Conservation (phyloP, 2,113 vertebrate species). For the Struthio camelus region DNA sequence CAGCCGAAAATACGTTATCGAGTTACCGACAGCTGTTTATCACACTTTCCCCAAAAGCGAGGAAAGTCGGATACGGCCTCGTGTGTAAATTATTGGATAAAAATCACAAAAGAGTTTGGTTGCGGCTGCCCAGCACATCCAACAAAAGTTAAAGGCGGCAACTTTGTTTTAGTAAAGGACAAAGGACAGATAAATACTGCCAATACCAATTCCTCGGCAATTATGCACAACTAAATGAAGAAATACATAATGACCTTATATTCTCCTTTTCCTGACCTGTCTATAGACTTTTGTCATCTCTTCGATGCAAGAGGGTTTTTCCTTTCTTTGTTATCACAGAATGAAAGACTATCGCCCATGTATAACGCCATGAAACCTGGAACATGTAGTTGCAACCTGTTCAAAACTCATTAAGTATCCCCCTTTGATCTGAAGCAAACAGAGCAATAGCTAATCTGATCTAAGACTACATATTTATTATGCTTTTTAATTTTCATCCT, state of each 20-base stretch:
- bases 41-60: background rate
- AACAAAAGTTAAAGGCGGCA: background rate
- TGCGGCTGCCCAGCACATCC: fast-evolving
- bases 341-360: background rate
- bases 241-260: background rate
- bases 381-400: background rate
- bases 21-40: background rate
- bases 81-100: background rate
- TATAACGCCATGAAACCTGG: background rate
- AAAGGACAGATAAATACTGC: background rate
- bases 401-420: background rate
- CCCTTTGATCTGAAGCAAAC: background rate
- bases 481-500: slow-evolving; percentile 57
- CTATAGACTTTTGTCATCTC: background rate
- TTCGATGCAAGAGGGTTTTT: background rate
- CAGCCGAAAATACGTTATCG: background rate
- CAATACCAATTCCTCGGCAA: background rate
- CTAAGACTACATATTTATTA: slow-evolving; percentile 8
- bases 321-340: background rate
- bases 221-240: background rate
- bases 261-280: background rate
- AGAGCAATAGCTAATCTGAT: slow-evolving; percentile 30
- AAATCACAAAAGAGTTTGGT: background rate
- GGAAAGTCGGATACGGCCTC: fast-evolving
- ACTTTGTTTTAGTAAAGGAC: background rate